These are phyloP conservation scores for Caenorhabditis angaria DNA, from an alignment of 2,888 invertebrate species.

Conservation along the genomic window DNA sequence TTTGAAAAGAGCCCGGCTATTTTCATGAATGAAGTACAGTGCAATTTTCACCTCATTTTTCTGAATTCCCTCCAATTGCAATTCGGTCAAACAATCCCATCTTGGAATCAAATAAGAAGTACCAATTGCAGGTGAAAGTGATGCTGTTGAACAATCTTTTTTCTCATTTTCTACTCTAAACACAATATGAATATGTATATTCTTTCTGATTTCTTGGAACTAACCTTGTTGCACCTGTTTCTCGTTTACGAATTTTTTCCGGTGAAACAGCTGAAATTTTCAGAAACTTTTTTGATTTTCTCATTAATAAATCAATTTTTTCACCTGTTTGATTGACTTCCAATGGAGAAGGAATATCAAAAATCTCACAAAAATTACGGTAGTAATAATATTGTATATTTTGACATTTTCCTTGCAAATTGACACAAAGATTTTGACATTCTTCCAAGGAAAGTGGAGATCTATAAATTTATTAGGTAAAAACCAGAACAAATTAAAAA, in stretches of 20 bases:
- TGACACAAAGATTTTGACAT: conserved; percentile 39
- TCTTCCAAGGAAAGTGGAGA: conserved; percentile 36
- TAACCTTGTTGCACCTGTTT: conserved; percentile 21
- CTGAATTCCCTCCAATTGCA: not conserved
- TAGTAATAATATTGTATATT: conserved; percentile 51
- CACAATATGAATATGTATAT: not conserved
- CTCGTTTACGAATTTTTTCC: conserved; percentile 20
- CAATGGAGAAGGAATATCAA: conserved; percentile 40
- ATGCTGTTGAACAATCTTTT: conserved; percentile 31
- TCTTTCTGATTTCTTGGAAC: not conserved
- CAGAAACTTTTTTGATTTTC: not conserved
- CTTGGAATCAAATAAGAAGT: conserved; percentile 34
- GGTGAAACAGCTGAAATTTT: conserved; percentile 12
- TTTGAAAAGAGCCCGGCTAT: too few species aligned
- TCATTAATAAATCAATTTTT: not conserved
- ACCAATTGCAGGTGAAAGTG: conserved; percentile 29
- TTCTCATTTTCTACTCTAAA: conserved; percentile 26
- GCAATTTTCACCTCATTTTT: not conserved
- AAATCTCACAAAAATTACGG: conserved; percentile 45
- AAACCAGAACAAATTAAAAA: conserved; percentile 9
- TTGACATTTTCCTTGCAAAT: conserved; percentile 40
- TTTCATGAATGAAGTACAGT: too few species aligned
- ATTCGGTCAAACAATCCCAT: conserved; percentile 30
- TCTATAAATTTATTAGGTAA: conserved; percentile 12
- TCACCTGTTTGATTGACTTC: conserved; percentile 25